Evolutionary conservation across 2,113 vertebrate species (phyloP), one percentile per base, ranked within the genome.

Genomic region (Numenius arquata): DNA sequence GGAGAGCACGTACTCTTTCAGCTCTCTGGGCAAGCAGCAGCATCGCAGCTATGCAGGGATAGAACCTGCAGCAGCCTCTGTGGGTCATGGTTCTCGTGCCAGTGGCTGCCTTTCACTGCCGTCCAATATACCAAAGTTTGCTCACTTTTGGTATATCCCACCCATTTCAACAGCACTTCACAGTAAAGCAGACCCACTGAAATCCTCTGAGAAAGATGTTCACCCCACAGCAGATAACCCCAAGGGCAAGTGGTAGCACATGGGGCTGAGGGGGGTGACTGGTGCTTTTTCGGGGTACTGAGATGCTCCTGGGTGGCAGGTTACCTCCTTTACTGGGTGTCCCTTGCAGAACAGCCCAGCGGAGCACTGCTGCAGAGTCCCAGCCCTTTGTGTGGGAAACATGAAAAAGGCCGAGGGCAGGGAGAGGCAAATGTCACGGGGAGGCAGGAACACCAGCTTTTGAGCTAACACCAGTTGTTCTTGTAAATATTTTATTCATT

Each of bases 51-150:
- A 12, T 1, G 5, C 30, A 62, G 56, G 32, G 25, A 73, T 0
- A 41, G 45, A 74, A 30, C 22, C n/a, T 1, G 0, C 40, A 67
- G 61, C 36, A 50, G 81, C 22, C 26, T 86, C 85, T 4, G 4
- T 4, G 56, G 73, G 59, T 77, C 79, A 41, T 0, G 0, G 4
- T 27, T 81, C 15, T 17, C 3, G 1, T 34, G 18, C 11, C 84
- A 61, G 52, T 53, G 52, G 59, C 38, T 47, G 41, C 0, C 0
- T 11, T 74, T 65, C 74, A 18, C 36, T 78, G 84, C 36, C 50
- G 34, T 34, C 34, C n/a, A n/a, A n/a, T 1, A 0, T 30, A 29
- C n/a, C 53, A 65, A 43, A 4, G 0, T 50, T 82, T 71, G 18
- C 55, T 80, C 18, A 5, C 55, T 80, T 92, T 21, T 5, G 15